A percentile compares a stretch with the other conserved stretches of the same genome.
Evolutionary conservation across 2,113 vertebrate genomes (phyloP).

Genomic region (Alethe castanea): DNA sequence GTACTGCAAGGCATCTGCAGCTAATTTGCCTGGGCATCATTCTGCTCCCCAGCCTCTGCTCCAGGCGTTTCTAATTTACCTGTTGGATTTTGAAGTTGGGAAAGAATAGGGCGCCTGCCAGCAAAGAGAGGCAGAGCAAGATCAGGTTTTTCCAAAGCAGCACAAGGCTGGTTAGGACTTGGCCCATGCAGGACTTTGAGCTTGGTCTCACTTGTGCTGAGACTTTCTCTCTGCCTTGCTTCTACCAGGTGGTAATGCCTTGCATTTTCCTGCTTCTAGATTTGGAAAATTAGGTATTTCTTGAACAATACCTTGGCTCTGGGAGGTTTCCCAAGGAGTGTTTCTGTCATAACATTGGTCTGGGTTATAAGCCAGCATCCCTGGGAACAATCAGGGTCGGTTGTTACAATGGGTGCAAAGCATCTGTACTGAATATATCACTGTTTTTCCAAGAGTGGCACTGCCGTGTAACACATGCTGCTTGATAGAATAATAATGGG

Average conservation of each 20-base stretch:
- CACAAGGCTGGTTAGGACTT: not conserved
- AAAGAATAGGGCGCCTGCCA: not conserved
- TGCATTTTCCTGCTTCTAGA: not conserved
- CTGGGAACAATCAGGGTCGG: not conserved
- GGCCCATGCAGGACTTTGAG: not conserved
- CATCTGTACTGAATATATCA: not conserved
- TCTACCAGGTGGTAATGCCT: not conserved
- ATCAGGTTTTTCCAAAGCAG: not conserved
- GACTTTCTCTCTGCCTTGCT: not conserved
- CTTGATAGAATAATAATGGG: not conserved
- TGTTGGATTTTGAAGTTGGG: not conserved
- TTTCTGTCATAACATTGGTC: not conserved
- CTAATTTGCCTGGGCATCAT: not conserved
- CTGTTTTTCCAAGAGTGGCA: not conserved
- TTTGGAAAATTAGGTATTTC: not conserved
- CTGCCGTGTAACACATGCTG: not conserved
- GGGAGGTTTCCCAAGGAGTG: not conserved
- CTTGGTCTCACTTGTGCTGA: not conserved
- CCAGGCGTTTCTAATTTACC: not conserved
- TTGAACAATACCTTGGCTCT: not conserved
- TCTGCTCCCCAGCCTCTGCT: not conserved
- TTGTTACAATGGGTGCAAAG: not conserved
- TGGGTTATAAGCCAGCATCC: not conserved
- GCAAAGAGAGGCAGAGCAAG: not conserved
- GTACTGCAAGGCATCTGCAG: not conserved